phyloP scores from a whole-genome alignment of 2,888 invertebrate genomes.

The Ecdyonurus torrentis region DNA sequence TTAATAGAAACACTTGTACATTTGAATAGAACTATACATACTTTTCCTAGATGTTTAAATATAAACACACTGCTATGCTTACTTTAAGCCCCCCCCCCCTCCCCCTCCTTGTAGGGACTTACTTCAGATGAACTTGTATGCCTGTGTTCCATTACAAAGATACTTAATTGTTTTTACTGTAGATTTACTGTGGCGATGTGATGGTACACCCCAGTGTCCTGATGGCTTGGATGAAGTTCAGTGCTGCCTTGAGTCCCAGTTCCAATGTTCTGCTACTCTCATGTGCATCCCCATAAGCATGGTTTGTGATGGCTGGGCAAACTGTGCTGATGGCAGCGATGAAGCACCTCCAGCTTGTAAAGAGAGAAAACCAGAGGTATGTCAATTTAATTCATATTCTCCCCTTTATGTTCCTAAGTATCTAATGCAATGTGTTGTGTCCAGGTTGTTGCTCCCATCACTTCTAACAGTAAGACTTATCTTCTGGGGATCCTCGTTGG shows the following conservation, averaged over 20 bases:
- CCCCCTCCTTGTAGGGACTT: no score
- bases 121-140: no score
- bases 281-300: slow-evolving; percentile 49
- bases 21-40: no score
- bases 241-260: slow-evolving; percentile 44
- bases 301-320: slow-evolving; percentile 58
- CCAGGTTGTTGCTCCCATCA: slow-evolving; percentile 16
- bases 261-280: slow-evolving; percentile 54
- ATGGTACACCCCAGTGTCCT: slow-evolving; percentile 45
- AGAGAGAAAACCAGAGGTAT: slow-evolving; percentile 15
- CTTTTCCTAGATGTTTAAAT: no score
- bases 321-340: slow-evolving; percentile 69
- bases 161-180: no score
- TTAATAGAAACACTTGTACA: no score
- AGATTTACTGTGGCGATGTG: slow-evolving; percentile 30
- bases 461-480: slow-evolving; percentile 34
- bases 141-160: no score
- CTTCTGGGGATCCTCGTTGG: slow-evolving; percentile 37
- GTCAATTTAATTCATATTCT: no score
- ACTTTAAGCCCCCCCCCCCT: no score
- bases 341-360: slow-evolving; percentile 51
- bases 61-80: no score
- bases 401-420: no score
- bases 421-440: no score
- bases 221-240: slow-evolving; percentile 51